phyloP scores from a whole-genome alignment of 2,797 vertebrate species.

The Poecile montanus region DNA sequence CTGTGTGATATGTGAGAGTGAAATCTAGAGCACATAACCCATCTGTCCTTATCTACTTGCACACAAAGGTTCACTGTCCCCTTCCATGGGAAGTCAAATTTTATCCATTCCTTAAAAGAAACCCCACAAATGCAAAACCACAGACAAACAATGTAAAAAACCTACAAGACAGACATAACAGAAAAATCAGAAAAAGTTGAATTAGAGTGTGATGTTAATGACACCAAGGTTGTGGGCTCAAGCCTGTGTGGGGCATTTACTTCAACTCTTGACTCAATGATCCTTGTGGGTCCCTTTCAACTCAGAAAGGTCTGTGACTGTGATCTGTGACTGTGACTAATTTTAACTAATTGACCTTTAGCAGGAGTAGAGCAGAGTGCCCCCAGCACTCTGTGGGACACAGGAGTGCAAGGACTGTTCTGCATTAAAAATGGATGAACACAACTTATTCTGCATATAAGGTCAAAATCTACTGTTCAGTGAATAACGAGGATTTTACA shows the following conservation, averaged over 20 bases:
- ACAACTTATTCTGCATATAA: not conserved
- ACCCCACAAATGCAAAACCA: not conserved
- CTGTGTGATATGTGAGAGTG: not conserved
- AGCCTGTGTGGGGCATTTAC: not conserved
- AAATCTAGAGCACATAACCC: not conserved
- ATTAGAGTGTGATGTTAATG: not conserved
- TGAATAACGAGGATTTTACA: not conserved
- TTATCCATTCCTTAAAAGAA: not conserved
- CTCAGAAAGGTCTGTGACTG: not conserved
- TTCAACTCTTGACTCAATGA: not conserved
- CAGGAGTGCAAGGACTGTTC: not conserved
- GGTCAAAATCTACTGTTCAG: not conserved
- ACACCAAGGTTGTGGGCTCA: not conserved
- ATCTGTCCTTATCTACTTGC: not conserved
- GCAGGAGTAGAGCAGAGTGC: not conserved
- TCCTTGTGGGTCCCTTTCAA: not conserved
- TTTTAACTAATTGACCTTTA: slow-evolving; percentile 18
- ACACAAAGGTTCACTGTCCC: not conserved
- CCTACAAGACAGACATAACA: not conserved
- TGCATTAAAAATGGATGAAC: slow-evolving; percentile 9
- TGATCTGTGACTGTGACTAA: not conserved
- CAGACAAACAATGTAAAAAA: not conserved
- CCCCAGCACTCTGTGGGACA: not conserved
- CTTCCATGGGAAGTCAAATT: not conserved
- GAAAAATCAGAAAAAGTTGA: not conserved